Percentiles rank a stretch among this genome's conserved stretches.
Conservation (phyloP, 2,113 vertebrate genomes). For the Albula glossodonta region DNA sequence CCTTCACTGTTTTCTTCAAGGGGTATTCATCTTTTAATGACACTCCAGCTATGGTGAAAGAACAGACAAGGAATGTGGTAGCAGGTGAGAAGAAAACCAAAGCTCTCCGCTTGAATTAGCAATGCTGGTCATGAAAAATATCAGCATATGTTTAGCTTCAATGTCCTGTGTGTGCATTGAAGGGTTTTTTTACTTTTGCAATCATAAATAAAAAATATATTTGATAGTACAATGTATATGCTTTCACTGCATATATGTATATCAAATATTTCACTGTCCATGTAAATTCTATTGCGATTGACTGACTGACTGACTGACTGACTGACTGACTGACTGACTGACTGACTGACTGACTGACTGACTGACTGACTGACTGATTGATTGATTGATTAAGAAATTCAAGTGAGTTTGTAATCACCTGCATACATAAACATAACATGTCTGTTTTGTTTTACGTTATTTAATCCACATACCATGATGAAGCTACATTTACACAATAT, state of each 20-base stretch:
- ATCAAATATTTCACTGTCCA: background rate
- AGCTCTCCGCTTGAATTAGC: conserved; percentile 4
- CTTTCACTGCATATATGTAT: background rate
- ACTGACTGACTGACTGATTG: background rate
- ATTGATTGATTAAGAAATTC: background rate
- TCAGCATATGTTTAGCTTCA: background rate
- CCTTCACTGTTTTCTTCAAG: conserved; percentile 61
- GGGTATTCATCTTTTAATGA: conserved; percentile 84
- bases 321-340: background rate
- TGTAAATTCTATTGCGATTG: background rate
- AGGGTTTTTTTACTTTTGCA: background rate
- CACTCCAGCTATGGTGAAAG: conserved; percentile 79
- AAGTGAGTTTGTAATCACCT: background rate
- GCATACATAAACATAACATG: too few species aligned
- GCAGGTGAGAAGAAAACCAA: conserved; percentile 66
- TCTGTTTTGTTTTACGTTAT: too few species aligned
- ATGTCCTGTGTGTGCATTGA: background rate
- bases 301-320: too few species aligned
- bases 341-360: too few species aligned
- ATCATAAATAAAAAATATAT: too few species aligned
- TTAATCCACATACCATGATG: too few species aligned
- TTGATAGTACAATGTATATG: too few species aligned
- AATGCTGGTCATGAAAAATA: background rate
- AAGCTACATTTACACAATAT: too few species aligned
- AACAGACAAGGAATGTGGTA: conserved; percentile 77